phyloP scores from a whole-genome alignment of 2,113 vertebrate species.

The Megaceryle torquata region DNA sequence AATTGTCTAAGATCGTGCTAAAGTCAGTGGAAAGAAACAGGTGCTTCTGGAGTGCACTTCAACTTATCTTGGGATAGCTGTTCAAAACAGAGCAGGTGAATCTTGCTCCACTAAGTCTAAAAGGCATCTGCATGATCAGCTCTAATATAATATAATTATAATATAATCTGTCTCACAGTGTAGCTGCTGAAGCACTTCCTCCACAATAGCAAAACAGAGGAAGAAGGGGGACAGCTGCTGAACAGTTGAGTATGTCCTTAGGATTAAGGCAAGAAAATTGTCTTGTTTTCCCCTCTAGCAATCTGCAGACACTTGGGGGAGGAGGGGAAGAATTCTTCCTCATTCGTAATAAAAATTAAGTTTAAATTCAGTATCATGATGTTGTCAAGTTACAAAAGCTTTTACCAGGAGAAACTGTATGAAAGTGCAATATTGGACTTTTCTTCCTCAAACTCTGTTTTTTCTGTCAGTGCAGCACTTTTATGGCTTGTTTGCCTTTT shows the following conservation, averaged over 20 bases:
- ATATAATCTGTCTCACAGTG: neutral
- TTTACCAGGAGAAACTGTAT: neutral
- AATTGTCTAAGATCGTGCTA: neutral
- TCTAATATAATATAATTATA: neutral
- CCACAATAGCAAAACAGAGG: neutral
- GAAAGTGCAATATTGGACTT: neutral
- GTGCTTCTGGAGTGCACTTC: neutral
- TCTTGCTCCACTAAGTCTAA: neutral
- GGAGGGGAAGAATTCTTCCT: rapidly evolving
- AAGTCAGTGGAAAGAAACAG: constrained; percentile 26
- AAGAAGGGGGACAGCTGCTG: neutral
- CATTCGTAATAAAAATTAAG: neutral
- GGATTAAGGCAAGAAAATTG: neutral
- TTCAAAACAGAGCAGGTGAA: neutral
- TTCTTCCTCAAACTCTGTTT: neutral
- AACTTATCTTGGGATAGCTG: neutral
- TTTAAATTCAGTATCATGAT: neutral
- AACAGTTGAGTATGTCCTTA: neutral
- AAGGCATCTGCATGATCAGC: neutral
- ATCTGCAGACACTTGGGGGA: neutral
- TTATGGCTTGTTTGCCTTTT: neutral
- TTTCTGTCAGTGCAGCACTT: neutral
- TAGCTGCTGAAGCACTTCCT: neutral
- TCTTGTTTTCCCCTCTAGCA: neutral
- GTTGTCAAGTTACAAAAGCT: neutral